Base-by-base conservation (phyloP, 2,888 invertebrate genomes). In the Phytoseiulus persimilis region DNA sequence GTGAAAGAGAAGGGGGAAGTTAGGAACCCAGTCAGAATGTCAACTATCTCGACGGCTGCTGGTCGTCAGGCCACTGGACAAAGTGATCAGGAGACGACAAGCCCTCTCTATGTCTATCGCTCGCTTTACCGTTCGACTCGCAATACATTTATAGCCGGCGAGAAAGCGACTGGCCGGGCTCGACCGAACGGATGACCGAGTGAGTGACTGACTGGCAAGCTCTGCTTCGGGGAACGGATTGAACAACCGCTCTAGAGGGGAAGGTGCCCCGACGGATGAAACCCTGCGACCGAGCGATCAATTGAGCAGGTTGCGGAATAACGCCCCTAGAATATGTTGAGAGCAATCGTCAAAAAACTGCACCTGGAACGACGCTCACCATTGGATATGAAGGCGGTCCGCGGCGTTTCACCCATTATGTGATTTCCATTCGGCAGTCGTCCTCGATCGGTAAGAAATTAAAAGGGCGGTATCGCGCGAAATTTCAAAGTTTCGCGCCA, bases 81-180 rank as follows among this genome's bases (percentile, higher is more conserved):
- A 65, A 65, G 65, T 65, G 65, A 65, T 65, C 65, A 65, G 65
- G 65, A 65, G 65, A 65, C 65, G 65, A 65, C 65, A 65, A 65
- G 65, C 65, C 65, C 65, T 14, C 65, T 65, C 65, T 65, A 28
- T 65, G 65, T 65, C 65, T 65, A 65, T 65, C 18, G 65, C 65
- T 65, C 65, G 5, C 65, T 65, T 65, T 65, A 14, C 18, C 65
- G 65, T 65, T 65, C 18, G 1, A 65, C 9, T 65, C 65, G 65
- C 65, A 23, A 65, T 18, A 65, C 65, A 65, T 65, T 65, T 65
- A 65, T 65, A 65, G 65, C 65, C 1, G 18, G 18, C 65, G 65
- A 18, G 65, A 14, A 28, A 65, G 65, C 65, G 65, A 23, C 65
- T 65, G 1, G 28, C 65, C 65, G 1, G 65, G 11, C 65, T 65